These are phyloP conservation scores for Hylaeus anthracinus DNA, from an alignment of 1,140 invertebrate genomes.

Conservation along the genomic window DNA sequence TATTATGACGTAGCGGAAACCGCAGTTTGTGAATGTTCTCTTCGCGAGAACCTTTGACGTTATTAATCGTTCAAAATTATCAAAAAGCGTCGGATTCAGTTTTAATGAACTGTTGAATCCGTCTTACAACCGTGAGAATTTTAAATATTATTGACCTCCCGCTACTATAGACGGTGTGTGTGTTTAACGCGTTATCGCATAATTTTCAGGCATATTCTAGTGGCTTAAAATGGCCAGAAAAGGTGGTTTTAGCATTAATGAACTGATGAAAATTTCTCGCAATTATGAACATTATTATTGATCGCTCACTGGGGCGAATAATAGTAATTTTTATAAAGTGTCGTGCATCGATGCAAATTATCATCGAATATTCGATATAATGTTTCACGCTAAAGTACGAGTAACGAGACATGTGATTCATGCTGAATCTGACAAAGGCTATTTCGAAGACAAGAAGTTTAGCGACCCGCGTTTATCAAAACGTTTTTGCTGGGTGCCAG, in stretches of 20 bases:
- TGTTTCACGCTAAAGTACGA: not conserved
- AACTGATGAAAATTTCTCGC: not conserved
- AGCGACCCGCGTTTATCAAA: conserved; percentile 38
- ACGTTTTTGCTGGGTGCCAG: not conserved
- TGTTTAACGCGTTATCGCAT: not conserved
- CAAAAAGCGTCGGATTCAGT: not conserved
- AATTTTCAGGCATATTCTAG: not conserved
- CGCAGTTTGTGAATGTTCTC: not conserved
- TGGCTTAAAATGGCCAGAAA: not conserved
- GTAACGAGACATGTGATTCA: conserved; percentile 29
- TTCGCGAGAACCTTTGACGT: not conserved
- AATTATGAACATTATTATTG: not conserved
- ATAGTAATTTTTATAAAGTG: not conserved
- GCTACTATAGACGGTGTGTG: not conserved
- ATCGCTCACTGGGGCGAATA: not conserved
- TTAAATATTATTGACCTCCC: not conserved
- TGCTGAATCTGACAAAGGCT: conserved; percentile 21
- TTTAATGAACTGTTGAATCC: not conserved
- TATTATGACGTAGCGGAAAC: not conserved
- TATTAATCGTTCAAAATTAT: too few species aligned
- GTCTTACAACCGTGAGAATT: not conserved
- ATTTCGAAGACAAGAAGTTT: conserved; percentile 39
- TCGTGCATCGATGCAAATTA: too few species aligned
- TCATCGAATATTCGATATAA: not conserved
- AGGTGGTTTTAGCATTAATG: not conserved